A percentile compares a stretch with the other conserved stretches of the same genome.
Evolutionary conservation across 2,888 invertebrate species (phyloP).

Genomic region (Elmis aenea): DNA sequence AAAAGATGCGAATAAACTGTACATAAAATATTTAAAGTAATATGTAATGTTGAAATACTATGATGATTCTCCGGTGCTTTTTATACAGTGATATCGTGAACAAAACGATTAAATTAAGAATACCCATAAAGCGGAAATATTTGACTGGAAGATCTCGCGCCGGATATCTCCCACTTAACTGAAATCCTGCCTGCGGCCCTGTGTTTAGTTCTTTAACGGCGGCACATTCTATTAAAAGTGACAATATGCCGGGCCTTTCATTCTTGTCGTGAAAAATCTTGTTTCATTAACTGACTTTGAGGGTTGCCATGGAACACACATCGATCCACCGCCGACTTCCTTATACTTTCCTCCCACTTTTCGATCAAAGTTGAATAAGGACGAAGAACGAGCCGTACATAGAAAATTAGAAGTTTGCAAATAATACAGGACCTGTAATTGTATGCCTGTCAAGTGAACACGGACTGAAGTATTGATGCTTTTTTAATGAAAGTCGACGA

Average conservation of each 20-base stretch:
- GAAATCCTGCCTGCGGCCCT: no score
- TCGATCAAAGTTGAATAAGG: slow-evolving; percentile 6
- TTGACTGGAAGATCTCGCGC: no score
- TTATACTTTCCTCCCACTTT: slow-evolving; percentile 6
- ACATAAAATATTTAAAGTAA: no score
- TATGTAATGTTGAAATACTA: no score
- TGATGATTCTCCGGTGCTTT: no score
- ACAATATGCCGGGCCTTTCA: slow-evolving; percentile 40
- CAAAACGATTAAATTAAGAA: no score
- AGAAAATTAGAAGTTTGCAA: slow-evolving; percentile 6
- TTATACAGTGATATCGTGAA: no score
- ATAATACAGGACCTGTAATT: slow-evolving; percentile 17
- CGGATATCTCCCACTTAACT: no score
- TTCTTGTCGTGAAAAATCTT: slow-evolving; percentile 46
- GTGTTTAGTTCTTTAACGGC: no score
- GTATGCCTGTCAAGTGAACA: slow-evolving; percentile 13
- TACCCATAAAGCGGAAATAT: no score
- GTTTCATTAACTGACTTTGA: slow-evolving; percentile 47
- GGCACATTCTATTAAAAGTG: slow-evolving; percentile 33
- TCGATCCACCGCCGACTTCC: slow-evolving; percentile 20
- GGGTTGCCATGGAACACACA: slow-evolving; percentile 29
- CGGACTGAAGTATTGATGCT: not conserved
- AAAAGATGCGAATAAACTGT: no score
- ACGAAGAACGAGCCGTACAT: slow-evolving; percentile 4
- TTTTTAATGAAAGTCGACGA: slow-evolving; percentile 4